A percentile compares a stretch with the other conserved stretches of the same genome.
phyloP scores from a whole-genome alignment of 2,797 vertebrate species.

The Megaceryle alcyon region DNA sequence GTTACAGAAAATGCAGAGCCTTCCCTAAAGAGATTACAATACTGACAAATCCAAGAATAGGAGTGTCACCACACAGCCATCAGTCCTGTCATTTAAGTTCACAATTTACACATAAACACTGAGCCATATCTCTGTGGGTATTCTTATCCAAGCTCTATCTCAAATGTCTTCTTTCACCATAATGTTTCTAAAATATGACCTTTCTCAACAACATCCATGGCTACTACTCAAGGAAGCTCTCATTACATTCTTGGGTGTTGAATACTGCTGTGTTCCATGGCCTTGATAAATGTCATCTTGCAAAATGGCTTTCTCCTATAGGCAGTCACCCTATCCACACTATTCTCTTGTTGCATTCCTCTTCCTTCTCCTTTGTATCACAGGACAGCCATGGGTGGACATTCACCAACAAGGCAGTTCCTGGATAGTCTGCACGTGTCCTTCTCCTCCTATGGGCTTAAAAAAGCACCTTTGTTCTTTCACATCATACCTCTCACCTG shows the following conservation, averaged over 20 bases:
- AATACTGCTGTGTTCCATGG: not conserved
- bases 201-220: not conserved
- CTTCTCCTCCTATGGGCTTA: not conserved
- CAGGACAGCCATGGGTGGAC: not conserved
- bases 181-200: not conserved
- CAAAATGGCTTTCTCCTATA: not conserved
- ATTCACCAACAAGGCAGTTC: not conserved
- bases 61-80: not conserved
- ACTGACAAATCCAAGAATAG: not conserved
- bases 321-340: not conserved
- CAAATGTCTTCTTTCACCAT: not conserved
- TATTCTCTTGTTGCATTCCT: not conserved
- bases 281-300: not conserved
- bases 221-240: not conserved
- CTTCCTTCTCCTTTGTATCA: not conserved
- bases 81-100: not conserved
- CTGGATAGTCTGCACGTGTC: fast-evolving
- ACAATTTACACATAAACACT: not conserved
- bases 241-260: fast-evolving
- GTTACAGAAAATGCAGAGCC: not conserved
- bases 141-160: not conserved
- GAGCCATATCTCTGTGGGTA: not conserved
- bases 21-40: not conserved
- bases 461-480: not conserved
- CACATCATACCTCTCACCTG: not conserved